Percentiles rank a stretch among this genome's conserved stretches.
Evolutionary conservation across 1,140 invertebrate genomes (phyloP).

Genomic region (Drosophila eugracilis): DNA sequence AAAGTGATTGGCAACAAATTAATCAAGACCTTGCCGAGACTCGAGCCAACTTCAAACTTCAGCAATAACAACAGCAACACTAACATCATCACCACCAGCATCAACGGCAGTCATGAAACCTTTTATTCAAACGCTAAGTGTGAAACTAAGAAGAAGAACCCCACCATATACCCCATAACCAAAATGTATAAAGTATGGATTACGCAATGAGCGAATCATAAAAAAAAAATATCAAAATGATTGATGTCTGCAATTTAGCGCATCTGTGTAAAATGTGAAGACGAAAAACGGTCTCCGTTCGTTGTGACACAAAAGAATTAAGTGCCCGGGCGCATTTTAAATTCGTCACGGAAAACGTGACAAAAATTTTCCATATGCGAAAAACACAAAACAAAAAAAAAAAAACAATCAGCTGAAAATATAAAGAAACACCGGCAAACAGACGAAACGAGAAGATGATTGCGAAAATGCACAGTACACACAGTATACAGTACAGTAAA

Average conservation of each 20-base stretch:
- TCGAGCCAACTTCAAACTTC: conserved; percentile 33
- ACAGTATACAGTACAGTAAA: conserved; percentile 30
- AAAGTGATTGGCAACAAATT: conserved; percentile 84
- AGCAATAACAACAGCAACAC: conserved; percentile 20
- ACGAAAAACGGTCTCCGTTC: conserved; percentile 49
- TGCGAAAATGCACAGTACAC: conserved; percentile 60
- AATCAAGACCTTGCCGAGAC: conserved; percentile 77
- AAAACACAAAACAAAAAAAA: conserved; percentile 19
- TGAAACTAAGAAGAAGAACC: conserved; percentile 63
- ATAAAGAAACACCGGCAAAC: conserved; percentile 19
- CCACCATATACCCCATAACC: conserved; percentile 1
- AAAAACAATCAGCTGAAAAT: conserved; percentile 13
- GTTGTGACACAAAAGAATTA: conserved; percentile 80
- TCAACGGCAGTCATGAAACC: conserved; percentile 35
- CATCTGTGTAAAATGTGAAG: conserved; percentile 77
- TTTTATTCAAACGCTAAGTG: conserved; percentile 56
- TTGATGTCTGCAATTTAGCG: conserved; percentile 82
- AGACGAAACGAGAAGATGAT: conserved; percentile 64
- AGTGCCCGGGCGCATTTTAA: conserved; percentile 81
- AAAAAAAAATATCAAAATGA: conserved; percentile 67
- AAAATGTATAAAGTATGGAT: conserved; percentile 53
- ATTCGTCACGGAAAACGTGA: conserved; percentile 83
- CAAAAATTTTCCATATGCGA: conserved; percentile 80
- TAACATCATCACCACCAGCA: not conserved
- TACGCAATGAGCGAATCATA: conserved; percentile 64